A percentile compares a stretch with the other conserved stretches of the same genome.
These are phyloP conservation scores for Pampusana beccarii DNA, from an alignment of 2,113 vertebrate species.

Conservation along the genomic window DNA sequence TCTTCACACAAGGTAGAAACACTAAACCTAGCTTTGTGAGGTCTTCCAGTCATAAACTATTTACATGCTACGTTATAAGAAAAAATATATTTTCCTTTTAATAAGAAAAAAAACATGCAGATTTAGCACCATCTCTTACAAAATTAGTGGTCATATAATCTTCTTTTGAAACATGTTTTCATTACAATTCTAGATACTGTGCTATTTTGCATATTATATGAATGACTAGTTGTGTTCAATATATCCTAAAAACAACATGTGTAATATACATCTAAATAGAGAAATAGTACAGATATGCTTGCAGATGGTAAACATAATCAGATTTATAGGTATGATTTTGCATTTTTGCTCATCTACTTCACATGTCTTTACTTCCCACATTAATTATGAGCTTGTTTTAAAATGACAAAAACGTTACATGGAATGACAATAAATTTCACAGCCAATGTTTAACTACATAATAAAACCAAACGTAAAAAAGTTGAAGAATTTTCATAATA, in stretches of 20 bases:
- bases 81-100: background rate
- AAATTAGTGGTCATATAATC: background rate
- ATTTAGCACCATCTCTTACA: background rate
- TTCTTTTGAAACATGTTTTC: background rate
- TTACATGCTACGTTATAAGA: background rate
- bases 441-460: conserved; percentile 9
- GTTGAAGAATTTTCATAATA: conserved; percentile 20
- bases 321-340: background rate
- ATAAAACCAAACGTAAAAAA: conserved; percentile 44
- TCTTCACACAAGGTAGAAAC: background rate
- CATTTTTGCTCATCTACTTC: background rate
- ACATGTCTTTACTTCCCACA: background rate
- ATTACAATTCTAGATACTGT: background rate
- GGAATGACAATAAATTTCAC: conserved; percentile 21
- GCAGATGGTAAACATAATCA: background rate
- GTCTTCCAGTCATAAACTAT: background rate
- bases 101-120: background rate
- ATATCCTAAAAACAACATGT: background rate
- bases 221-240: background rate
- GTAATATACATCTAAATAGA: background rate
- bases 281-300: background rate
- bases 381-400: conserved; percentile 42
- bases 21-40: background rate
- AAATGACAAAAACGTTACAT: conserved; percentile 18
- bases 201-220: background rate